These are phyloP conservation scores for Drosophila basisetae DNA, from an alignment of 2,888 invertebrate genomes.

Conservation along the genomic window DNA sequence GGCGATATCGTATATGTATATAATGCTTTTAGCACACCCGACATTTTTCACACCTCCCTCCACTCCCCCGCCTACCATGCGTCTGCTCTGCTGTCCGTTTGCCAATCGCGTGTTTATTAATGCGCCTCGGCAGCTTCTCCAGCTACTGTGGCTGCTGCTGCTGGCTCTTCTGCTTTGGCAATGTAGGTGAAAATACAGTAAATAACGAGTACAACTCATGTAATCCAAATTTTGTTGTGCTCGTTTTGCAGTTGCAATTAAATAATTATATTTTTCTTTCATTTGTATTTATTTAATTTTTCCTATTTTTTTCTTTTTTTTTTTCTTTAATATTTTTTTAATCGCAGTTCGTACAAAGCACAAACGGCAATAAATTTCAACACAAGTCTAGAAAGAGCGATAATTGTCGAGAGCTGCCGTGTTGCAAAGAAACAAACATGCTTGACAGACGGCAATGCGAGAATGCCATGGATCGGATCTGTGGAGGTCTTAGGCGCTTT, in stretches of 20 bases:
- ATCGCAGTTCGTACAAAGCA: slow-evolving; percentile 3
- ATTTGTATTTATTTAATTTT: neutral
- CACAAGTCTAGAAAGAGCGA: slow-evolving; percentile 13
- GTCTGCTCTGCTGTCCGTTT: slow-evolving; percentile 21
- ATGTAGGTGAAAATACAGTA: slow-evolving; percentile 77
- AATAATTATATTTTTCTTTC: slow-evolving; percentile 63
- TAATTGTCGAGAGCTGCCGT: slow-evolving; percentile 41
- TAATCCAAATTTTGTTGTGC: slow-evolving; percentile 47
- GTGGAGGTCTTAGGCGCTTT: slow-evolving; percentile 27
- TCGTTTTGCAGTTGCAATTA: slow-evolving; percentile 54
- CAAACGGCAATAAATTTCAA: slow-evolving; percentile 9
- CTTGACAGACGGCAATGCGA: slow-evolving; percentile 54
- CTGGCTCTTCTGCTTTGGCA: slow-evolving; percentile 34
- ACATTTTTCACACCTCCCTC: slow-evolving; percentile 15
- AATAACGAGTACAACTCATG: slow-evolving; percentile 37
- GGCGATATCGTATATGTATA: slow-evolving; percentile 17
- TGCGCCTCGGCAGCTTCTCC: slow-evolving; percentile 35
- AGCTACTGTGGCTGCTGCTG: neutral
- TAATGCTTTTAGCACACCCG: slow-evolving; percentile 33
- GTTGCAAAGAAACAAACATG: slow-evolving; percentile 22
- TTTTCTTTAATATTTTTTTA: slow-evolving; percentile 24
- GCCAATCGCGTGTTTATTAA: slow-evolving; percentile 41
- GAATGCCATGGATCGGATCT: slow-evolving; percentile 16
- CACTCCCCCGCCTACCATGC: too few relatives aligned
- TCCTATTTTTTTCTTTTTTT: neutral